Base-by-base conservation (phyloP, 1,140 invertebrate species). In the Galleria mellonella region DNA sequence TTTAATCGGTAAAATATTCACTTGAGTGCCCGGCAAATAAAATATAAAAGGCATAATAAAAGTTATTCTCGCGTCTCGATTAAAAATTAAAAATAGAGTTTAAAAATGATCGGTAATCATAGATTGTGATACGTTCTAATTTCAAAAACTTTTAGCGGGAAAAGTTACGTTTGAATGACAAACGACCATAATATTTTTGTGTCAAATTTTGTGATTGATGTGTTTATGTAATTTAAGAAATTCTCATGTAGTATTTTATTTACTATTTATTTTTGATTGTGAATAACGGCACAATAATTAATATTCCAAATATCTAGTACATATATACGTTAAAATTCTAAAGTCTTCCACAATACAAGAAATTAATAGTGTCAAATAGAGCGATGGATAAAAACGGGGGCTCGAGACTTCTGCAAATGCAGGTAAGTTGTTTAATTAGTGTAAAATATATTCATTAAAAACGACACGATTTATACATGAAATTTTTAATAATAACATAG, bases 351-450 rank as follows among this genome's bases (percentile, higher is more conserved):
- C 41, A 57, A 37, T 50, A 43, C 32, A 14, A 49, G 43, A 38
- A 69, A 55, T 11, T 37, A 9, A n/a, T 53, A 32, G 50, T 45
- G 45, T 23, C 30, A 33, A 29, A 46, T 35, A n/a, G 1, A 45
- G 39, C 27, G 39, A 83, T 84, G 78, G 75, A 83, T 60, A 83
- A 75, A 45, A 63, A 38, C 32, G 70, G 73, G 29, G 76, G 73
- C 23, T 89, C 88, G 46, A 85, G 76, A 72, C 82, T 89, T 54
- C 74, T 83, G 35, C 86, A 88, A 53, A 89, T 89, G 87, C 89
- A 89, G 83, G 89, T 89, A 67, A 84, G 76, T 59, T 23, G 6
- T 3, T 23, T 3, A n/a, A n/a, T n/a, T n/a, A n/a, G n/a, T n/a
- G n/a, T n/a, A n/a, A n/a, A n/a, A n/a, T n/a, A n/a, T n/a, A n/a